These are phyloP conservation scores for Scyliorhinus canicula DNA, from an alignment of 2,797 vertebrate genomes.

Conservation along the genomic window DNA sequence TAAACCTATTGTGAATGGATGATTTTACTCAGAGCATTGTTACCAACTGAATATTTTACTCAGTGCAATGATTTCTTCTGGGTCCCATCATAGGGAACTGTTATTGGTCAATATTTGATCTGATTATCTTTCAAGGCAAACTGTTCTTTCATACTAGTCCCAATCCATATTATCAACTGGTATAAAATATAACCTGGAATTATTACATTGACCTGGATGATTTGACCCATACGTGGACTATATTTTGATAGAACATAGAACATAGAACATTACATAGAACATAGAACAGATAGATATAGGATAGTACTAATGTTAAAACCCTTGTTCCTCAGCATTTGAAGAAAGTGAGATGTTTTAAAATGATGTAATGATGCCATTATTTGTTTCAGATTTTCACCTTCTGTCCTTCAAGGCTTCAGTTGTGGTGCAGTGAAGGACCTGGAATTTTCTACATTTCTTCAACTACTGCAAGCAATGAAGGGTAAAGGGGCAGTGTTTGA, in stretches of 20 bases:
- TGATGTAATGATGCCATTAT: not conserved
- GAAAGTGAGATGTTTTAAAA: not conserved
- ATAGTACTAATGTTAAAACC: not conserved
- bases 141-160: not conserved
- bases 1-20: not conserved
- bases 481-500: slow-evolving; percentile 45
- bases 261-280: no score
- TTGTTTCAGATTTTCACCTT: slow-evolving; percentile 48
- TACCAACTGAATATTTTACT: not conserved
- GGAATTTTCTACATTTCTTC: slow-evolving; percentile 38
- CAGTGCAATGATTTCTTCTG: not conserved
- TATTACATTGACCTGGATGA: not conserved
- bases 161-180: not conserved
- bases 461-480: slow-evolving; percentile 48
- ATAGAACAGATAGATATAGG: no score
- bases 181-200: not conserved
- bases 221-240: not conserved
- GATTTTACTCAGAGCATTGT: not conserved
- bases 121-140: not conserved
- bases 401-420: slow-evolving; percentile 50
- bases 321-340: not conserved
- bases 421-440: slow-evolving; percentile 42
- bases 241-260: no score
- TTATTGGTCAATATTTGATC: not conserved
- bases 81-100: not conserved